phyloP scores from a whole-genome alignment of 2,888 invertebrate genomes.

The Nebria salina region DNA sequence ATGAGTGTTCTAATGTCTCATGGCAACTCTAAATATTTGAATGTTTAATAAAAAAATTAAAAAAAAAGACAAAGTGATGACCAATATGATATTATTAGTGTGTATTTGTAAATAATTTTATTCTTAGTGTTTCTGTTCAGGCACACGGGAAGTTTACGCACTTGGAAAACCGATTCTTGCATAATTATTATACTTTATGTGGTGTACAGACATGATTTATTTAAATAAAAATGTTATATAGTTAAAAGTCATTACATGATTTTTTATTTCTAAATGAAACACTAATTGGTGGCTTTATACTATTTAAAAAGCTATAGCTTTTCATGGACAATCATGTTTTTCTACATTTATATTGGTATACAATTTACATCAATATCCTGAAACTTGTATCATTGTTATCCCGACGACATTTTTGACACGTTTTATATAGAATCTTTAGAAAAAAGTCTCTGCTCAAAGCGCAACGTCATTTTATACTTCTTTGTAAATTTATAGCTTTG shows the following conservation, averaged over 20 bases:
- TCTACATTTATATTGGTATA: background rate
- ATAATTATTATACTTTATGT: constrained; percentile 28
- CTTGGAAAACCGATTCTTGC: constrained; percentile 12
- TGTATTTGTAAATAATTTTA: constrained; percentile 34
- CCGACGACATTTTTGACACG: background rate
- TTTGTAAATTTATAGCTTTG: constrained; percentile 24
- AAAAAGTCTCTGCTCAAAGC: background rate
- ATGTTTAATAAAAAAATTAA: background rate
- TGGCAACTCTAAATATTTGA: constrained; percentile 22
- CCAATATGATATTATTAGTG: constrained; percentile 29
- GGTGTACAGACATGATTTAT: constrained; percentile 38
- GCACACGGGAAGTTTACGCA: constrained; percentile 3
- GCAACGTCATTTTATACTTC: constrained; percentile 9
- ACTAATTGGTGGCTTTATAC: too few relatives aligned
- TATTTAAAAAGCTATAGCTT: too few relatives aligned
- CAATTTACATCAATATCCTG: background rate
- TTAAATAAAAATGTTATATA: constrained; percentile 34
- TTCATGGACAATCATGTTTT: background rate
- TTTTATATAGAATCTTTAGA: background rate
- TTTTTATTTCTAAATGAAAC: background rate
- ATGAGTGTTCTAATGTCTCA: background rate
- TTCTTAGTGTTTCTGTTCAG: constrained; percentile 2
- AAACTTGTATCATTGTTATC: background rate
- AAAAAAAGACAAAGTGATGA: constrained; percentile 11
- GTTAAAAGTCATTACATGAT: constrained; percentile 15